Base-by-base conservation (phyloP, 2,888 invertebrate genomes). In the Drosophila cognata region DNA sequence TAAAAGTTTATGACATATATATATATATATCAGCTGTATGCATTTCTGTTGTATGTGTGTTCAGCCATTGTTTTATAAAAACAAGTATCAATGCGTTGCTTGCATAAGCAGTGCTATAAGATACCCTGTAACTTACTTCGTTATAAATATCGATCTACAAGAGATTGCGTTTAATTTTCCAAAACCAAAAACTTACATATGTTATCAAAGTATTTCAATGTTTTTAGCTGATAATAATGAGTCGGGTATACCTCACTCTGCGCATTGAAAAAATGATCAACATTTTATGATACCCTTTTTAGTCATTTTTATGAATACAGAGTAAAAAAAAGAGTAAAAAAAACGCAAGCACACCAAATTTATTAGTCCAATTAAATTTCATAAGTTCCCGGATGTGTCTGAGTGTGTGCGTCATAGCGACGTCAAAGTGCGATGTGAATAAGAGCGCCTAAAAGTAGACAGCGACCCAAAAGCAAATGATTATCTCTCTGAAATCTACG, bases 341-440 rank as follows among this genome's bases (percentile, higher is more conserved):
- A 70, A 62, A 55, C 52, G 60, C 55, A 55, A 55, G 65, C 72
- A 51, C 57, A 71, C 70, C 70, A 70, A 78, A 90, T 88, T 90
- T 87, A 87, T 90, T 82, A 82, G 76, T 74, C 75, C 84, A 87
- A 87, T 87, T 90, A 90, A 90, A 87, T 77, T 87, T 87, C 82
- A 82, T 82, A 88, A 84, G 74, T 87, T 89, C 63, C 53, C 69
- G 69, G 59, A 58, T 63, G 41, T 56, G 21, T 70, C 50, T 79
- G 51, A 69, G 31, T 58, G 56, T 71, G 38, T 29, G 21, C 79
- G 80, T 82, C 82, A 78, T 63, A 68, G 28, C 67, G 43, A 66
- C 70, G 48, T 60, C 63, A 79, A 80, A 68, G 53, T 52, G 58
- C 43, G 77, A 60, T 81, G 84, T 72, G 89, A 69, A 86, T 67